Conservation (phyloP, 2,888 invertebrate genomes). For the Malachius bipustulatus region DNA sequence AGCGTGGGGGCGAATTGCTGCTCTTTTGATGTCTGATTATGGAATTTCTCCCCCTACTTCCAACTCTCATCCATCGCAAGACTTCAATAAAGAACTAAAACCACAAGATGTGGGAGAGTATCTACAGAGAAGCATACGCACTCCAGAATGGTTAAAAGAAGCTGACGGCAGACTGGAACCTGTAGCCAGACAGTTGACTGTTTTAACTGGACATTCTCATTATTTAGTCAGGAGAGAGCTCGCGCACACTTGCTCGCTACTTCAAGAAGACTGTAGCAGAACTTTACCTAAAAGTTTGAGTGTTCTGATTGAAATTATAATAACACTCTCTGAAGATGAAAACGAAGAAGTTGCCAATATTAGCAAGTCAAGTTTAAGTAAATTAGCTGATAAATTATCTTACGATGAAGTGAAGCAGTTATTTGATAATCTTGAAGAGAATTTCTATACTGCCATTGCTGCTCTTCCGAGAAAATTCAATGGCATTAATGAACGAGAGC, state of each 20-base stretch:
- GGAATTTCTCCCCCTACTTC: too few relatives aligned
- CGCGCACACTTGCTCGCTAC: too few relatives aligned
- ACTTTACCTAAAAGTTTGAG: slow-evolving; percentile 50
- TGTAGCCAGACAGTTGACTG: too few relatives aligned
- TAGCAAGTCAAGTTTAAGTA: slow-evolving; percentile 33
- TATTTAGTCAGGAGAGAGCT: too few relatives aligned
- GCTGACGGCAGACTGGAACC: too few relatives aligned
- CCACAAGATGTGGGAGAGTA: too few relatives aligned
- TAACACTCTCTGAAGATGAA: slow-evolving; percentile 57
- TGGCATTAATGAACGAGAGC: slow-evolving; percentile 49
- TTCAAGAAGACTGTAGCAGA: slow-evolving; percentile 32
- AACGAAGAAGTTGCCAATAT: slow-evolving; percentile 39
- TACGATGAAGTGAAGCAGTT: slow-evolving; percentile 33
- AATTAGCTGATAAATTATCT: slow-evolving; percentile 37
- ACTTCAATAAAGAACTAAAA: too few relatives aligned
- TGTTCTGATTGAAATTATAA: slow-evolving; percentile 53
- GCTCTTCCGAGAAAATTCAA: slow-evolving; percentile 56
- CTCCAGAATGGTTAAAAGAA: too few relatives aligned
- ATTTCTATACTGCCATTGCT: slow-evolving; percentile 45
- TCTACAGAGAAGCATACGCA: too few relatives aligned
- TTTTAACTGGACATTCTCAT: slow-evolving; percentile 1
- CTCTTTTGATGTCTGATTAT: slow-evolving; percentile 39
- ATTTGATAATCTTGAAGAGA: slow-evolving; percentile 47
- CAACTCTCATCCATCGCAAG: too few relatives aligned
- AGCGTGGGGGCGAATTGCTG: slow-evolving; percentile 37